A percentile compares a stretch with the other conserved stretches of the same genome.
Evolutionary conservation across 1,140 invertebrate genomes (phyloP).

Genomic region (Lepidurus apus): DNA sequence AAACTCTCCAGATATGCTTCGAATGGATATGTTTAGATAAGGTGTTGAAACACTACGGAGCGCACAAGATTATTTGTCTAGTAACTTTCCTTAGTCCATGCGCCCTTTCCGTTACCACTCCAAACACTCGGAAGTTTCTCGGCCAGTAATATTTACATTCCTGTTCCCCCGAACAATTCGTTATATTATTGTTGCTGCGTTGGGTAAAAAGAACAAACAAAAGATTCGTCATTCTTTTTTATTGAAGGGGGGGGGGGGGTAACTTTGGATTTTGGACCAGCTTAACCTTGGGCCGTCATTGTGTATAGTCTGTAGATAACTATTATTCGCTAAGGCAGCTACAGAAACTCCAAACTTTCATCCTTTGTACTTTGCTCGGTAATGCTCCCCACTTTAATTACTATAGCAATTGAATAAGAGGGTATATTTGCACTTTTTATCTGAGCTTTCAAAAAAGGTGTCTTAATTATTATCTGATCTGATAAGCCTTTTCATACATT

Average conservation of each 20-base stretch:
- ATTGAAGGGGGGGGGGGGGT: not conserved
- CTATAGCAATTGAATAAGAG: not conserved
- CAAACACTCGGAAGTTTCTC: not conserved
- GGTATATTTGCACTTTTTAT: no score
- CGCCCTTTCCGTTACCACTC: not conserved
- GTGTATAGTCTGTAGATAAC: not conserved
- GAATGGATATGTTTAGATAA: conserved; percentile 11
- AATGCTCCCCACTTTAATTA: not conserved
- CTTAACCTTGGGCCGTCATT: not conserved
- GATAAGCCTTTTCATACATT: no score
- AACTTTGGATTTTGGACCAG: not conserved
- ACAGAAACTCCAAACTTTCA: not conserved
- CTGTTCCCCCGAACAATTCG: not conserved
- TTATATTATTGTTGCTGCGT: not conserved
- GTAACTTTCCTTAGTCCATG: not conserved
- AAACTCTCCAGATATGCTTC: conserved; percentile 10
- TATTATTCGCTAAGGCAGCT: no score
- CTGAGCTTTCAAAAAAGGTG: no score
- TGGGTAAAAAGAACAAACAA: no score
- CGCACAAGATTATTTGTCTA: not conserved
- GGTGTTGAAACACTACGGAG: not conserved
- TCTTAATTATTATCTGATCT: no score
- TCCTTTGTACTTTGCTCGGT: not conserved
- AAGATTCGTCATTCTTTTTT: no score
- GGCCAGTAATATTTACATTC: not conserved